Base-by-base conservation (phyloP, 2,113 vertebrate genomes). In the Myrmecophaga tridactyla region DNA sequence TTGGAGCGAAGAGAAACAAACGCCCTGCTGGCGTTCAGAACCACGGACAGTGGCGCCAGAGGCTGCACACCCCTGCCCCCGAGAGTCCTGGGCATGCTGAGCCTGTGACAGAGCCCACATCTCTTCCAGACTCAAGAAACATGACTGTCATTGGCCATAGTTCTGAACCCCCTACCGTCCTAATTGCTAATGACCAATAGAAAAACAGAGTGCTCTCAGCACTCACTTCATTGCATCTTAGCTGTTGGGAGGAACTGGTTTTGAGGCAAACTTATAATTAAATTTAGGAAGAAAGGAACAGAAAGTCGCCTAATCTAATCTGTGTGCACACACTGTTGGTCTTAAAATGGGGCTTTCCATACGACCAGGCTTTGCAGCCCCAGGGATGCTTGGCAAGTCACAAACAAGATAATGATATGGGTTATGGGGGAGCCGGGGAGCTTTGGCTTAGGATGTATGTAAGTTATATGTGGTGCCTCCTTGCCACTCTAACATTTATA, bases 1-100 rank as follows among this genome's bases (percentile, higher is more conserved):
- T n/a, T n/a, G n/a, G n/a, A n/a, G n/a, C n/a, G n/a, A n/a, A 34
- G 56, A 80, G 83, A 89, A 21, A 21, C 1, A 2, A 21, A 17
- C 1, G 3, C 48, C 86, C 80, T 73, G 43, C 80, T 39, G 65
- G 18, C n/a, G 48, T 97, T 97, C 97, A 97, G 97, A 96, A 97
- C 97, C 97, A 95, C 29, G 97, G 96, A 97, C 96, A 97, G 97
- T 86, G 96, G 56, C 3, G 0, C 6, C 21, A 65, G 73, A 13
- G 25, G 75, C 3, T 0, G 6, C 10, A 0, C 21, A 65, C 21
- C 41, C 78, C 65, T 13, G 27, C 80, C 53, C 86, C 70, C 53
- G 23, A 23, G 48, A 17, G 4, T 43, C 53, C 27, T 62, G 34
- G n/a, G n/a, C 12, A 2, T 14, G 5, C 31, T 72, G 29, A 84